Conservation (phyloP, 2,797 vertebrate species). For the Allochrocebus solatus region DNA sequence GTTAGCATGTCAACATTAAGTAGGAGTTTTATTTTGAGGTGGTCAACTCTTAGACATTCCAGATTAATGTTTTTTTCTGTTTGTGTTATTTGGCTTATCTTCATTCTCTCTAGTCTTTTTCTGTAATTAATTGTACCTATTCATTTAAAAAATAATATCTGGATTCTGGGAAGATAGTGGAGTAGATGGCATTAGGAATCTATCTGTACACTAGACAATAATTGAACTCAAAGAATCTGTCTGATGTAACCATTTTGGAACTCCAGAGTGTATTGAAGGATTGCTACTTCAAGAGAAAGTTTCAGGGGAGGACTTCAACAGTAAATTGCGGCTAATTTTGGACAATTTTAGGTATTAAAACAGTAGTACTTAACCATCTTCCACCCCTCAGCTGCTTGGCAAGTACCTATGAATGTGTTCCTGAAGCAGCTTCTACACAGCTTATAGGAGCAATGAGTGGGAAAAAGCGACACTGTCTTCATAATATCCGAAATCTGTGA, state of each 20-base stretch:
- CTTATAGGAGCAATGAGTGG: neutral
- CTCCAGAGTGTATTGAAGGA: neutral
- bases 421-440: neutral
- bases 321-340: neutral
- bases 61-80: neutral
- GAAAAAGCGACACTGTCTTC: neutral
- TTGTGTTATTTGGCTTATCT: neutral
- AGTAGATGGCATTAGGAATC: neutral
- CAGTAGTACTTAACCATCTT: neutral
- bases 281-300: neutral
- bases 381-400: fast-evolving
- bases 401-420: neutral
- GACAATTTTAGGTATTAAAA: neutral
- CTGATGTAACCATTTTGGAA: neutral
- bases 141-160: neutral
- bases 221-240: neutral
- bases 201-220: neutral
- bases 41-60: neutral
- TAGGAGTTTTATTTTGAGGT: neutral
- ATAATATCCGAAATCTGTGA: neutral
- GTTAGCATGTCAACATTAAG: neutral
- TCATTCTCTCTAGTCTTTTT: neutral
- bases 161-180: neutral
- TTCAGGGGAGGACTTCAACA: neutral
- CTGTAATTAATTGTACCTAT: neutral